Evolutionary conservation across 2,797 vertebrate species (phyloP).

Genomic region (Lepus townsendii): DNA sequence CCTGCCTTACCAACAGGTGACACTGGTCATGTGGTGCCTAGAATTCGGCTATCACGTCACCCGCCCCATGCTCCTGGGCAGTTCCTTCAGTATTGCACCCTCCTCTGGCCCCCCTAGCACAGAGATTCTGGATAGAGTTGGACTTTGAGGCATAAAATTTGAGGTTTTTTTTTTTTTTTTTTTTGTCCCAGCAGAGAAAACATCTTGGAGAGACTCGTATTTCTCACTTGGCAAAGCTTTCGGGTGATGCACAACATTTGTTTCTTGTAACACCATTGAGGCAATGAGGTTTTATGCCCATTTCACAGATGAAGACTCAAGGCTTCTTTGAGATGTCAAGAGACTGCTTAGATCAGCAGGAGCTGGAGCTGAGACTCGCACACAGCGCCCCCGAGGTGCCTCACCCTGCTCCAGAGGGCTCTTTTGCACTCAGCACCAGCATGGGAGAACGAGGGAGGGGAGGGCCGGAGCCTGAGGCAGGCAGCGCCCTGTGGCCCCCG

Average conservation of each 20-base stretch:
- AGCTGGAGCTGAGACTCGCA: background rate
- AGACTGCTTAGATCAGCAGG: background rate
- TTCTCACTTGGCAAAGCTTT: conserved; percentile 5
- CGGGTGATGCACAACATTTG: background rate
- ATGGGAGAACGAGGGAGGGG: no score
- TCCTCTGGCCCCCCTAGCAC: background rate
- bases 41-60: conserved; percentile 4
- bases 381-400: background rate
- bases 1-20: background rate
- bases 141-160: background rate
- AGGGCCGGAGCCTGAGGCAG: no score
- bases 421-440: background rate
- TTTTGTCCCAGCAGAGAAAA: background rate
- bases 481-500: no score
- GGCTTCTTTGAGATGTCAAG: background rate
- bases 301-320: background rate
- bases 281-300: background rate
- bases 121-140: background rate
- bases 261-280: background rate
- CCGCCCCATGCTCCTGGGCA: background rate
- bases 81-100: background rate
- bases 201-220: background rate
- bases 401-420: background rate
- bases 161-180: background rate
- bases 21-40: background rate